Base-by-base conservation (phyloP, 2,888 invertebrate species). In the Syritta pipiens region DNA sequence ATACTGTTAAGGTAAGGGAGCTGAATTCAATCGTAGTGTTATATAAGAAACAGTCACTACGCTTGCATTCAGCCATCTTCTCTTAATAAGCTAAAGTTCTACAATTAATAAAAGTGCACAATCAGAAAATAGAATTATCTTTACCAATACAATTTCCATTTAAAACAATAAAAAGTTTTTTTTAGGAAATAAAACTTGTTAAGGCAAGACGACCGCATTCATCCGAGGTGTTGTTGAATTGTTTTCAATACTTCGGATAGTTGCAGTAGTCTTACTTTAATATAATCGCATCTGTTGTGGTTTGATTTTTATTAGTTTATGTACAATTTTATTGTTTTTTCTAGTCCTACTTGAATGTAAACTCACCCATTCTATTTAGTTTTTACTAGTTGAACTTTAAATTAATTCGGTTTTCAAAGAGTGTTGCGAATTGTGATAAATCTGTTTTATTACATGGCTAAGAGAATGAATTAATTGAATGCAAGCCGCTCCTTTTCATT, bases 1-100 rank as follows among this genome's bases (percentile, higher is more conserved):
- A 48, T 48, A 48, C 48, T 48, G 7, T 28, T 49, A 49, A 49
- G 49, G 20, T 30, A 49, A 20, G 49, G 19, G 22, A 49, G 49
- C 49, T 49, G 32, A 49, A 32, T 49, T 19, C 32, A 49, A 32
- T 32, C 49, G 49, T 49, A 1, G 49, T 49, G 49, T 49, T 49
- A 19, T 49, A 20, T 6, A 30, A n/a, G 7, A 49, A 32, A 49
- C 1, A n/a, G 49, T 32, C 49, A 49, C 49, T 49, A 49, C 49
- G 49, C 49, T 49, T 49, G 49, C 32, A 49, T 49, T 49, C 19
- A 32, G 22, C 32, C 12, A 32, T 20, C 49, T 32, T 49, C 20
- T 49, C 49, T 49, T 49, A 49, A 10, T 5, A 49, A 49, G 20
- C 6, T 5, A 30, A 32, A 14, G 3, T 10, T 5, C 49, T 19